Conservation (phyloP, 2,888 invertebrate species). For the Trachelus troglodyta region DNA sequence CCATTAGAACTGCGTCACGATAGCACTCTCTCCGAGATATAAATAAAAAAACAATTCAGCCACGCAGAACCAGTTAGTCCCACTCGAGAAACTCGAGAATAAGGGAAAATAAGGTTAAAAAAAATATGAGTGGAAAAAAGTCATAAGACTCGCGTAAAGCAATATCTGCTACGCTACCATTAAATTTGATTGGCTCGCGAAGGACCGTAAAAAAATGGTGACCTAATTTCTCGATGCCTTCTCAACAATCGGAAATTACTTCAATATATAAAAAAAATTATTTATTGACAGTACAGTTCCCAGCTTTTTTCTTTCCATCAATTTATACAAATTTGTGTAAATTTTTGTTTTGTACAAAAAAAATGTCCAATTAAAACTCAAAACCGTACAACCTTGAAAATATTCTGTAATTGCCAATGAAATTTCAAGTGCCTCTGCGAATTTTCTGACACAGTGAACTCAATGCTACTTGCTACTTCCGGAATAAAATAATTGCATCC, state of each 20-base stretch:
- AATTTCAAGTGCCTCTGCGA: not conserved
- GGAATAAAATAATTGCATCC: conserved; percentile 8
- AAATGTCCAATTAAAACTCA: too few species aligned
- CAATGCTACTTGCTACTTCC: conserved; percentile 13
- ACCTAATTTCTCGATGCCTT: not conserved
- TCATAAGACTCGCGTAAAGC: not conserved
- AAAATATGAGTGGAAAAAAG: not conserved
- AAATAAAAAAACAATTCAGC: not conserved
- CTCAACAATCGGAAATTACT: not conserved
- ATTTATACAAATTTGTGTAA: too few species aligned
- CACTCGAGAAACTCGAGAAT: not conserved
- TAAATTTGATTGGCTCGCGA: not conserved
- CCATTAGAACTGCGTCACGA: not conserved
- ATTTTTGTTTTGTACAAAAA: too few species aligned
- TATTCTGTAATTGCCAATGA: not conserved
- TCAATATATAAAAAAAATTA: not conserved
- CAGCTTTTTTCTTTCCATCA: too few species aligned
- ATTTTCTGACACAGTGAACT: conserved; percentile 6
- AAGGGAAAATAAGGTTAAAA: not conserved
- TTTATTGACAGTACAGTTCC: too few species aligned
- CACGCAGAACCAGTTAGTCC: not conserved
- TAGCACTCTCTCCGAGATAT: not conserved
- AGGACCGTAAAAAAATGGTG: not conserved
- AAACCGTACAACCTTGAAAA: not conserved
- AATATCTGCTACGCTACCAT: not conserved